Conservation (phyloP, 2,797 vertebrate species). For the Poecilia wingei region DNA sequence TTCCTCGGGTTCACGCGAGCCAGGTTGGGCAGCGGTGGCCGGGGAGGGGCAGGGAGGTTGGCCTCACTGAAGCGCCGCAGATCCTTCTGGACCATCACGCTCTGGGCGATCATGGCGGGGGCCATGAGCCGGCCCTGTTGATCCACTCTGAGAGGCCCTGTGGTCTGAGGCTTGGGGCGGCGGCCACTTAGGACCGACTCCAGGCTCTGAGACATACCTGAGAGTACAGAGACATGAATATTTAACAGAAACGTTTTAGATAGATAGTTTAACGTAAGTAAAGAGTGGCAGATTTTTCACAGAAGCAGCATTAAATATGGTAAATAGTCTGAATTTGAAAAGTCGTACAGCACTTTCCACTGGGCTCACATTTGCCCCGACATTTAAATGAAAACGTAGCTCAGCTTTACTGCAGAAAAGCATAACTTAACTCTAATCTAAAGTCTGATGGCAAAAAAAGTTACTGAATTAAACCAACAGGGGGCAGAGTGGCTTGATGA, state of each 20-base stretch:
- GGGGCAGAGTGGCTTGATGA: conserved; percentile 17
- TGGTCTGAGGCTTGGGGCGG: conserved; percentile 26
- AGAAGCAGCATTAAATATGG: neutral
- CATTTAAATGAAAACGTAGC: neutral
- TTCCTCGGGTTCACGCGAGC: conserved; percentile 52
- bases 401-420: neutral
- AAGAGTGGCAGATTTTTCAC: neutral
- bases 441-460: neutral
- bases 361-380: too few relatives aligned
- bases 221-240: neutral
- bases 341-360: neutral
- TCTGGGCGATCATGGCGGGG: conserved; percentile 2
- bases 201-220: conserved; percentile 80
- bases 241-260: neutral
- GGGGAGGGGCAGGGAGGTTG: conserved; percentile 62
- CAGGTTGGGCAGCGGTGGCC: conserved; percentile 75
- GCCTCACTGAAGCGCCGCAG: conserved; percentile 78
- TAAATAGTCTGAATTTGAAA: neutral
- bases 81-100: conserved; percentile 55
- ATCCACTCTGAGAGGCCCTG: conserved; percentile 32
- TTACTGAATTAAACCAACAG: conserved; percentile 23
- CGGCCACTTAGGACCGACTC: conserved; percentile 75
- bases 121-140: conserved; percentile 46
- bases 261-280: neutral
- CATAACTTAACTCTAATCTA: neutral